These are phyloP conservation scores for Dipus sagitta DNA, from an alignment of 2,797 vertebrate species.

Conservation along the genomic window DNA sequence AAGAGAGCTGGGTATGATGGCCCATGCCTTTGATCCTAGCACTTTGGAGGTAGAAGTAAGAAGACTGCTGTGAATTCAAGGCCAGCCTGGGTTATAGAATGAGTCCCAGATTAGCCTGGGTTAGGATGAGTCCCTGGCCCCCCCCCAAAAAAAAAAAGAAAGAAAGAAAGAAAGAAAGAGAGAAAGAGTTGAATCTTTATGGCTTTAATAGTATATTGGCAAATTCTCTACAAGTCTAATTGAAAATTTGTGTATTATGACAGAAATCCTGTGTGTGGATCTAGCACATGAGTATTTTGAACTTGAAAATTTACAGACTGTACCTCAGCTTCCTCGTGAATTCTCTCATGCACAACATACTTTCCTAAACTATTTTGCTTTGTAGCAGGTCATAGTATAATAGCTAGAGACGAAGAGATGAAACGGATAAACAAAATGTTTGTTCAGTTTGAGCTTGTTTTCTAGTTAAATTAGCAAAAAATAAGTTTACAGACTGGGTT, in stretches of 20 bases:
- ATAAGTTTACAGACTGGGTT: background rate
- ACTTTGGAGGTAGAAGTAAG: no score
- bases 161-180: background rate
- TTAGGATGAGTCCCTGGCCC: no score
- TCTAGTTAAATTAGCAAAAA: background rate
- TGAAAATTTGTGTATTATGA: background rate
- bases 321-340: background rate
- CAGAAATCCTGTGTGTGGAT: background rate
- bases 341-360: background rate
- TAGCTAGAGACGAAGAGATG: background rate
- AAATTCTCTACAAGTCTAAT: background rate
- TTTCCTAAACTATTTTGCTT: conserved; percentile 14
- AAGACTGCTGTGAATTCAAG: no score
- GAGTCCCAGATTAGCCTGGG: no score
- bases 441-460: background rate
- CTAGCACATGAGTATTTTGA: background rate
- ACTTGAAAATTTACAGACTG: background rate
- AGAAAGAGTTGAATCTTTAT: background rate
- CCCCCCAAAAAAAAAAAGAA: no score
- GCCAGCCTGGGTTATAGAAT: no score
- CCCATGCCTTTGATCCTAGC: no score
- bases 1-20: no score
- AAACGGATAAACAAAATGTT: background rate
- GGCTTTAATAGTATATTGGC: background rate
- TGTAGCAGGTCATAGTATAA: background rate